phyloP scores from a whole-genome alignment of 92 coral and sea anemone genomes.

The Epizoanthus stellaris region DNA sequence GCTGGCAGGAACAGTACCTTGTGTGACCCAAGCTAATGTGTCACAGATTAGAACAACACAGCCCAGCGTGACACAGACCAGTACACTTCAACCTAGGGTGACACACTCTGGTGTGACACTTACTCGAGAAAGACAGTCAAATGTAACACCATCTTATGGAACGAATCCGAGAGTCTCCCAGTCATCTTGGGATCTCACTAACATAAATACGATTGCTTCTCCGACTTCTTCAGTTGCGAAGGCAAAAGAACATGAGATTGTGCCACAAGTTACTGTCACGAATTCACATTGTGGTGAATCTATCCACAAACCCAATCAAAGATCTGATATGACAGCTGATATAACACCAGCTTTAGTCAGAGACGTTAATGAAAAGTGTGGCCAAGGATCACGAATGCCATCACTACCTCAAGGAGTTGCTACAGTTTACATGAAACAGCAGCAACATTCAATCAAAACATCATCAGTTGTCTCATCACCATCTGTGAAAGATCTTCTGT shows the following conservation, averaged over 20 bases:
- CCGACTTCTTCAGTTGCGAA: not conserved
- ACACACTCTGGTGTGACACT: not conserved
- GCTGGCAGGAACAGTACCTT: not conserved
- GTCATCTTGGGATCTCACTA: not conserved
- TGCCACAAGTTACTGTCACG: not conserved
- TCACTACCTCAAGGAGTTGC: not conserved
- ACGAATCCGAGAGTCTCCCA: not conserved
- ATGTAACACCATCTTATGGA: not conserved
- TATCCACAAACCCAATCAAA: not conserved
- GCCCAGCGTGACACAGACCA: not conserved
- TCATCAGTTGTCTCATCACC: constrained; percentile 22
- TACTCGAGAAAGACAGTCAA: not conserved
- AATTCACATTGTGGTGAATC: not conserved
- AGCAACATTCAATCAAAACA: constrained; percentile 12
- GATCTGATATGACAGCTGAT: not conserved
- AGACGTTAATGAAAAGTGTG: not conserved
- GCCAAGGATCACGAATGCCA: not conserved
- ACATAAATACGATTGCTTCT: not conserved
- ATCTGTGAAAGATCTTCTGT: constrained; percentile 30
- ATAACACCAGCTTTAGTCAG: not conserved
- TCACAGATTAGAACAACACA: not conserved
- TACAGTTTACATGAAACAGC: not conserved
- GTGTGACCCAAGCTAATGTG: not conserved
- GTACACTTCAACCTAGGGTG: not conserved
- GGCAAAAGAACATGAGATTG: not conserved